Percentiles rank a stretch among this genome's conserved stretches.
Evolutionary conservation across 2,888 invertebrate genomes (phyloP).

Genomic region (Lasioglossum pauxillum): DNA sequence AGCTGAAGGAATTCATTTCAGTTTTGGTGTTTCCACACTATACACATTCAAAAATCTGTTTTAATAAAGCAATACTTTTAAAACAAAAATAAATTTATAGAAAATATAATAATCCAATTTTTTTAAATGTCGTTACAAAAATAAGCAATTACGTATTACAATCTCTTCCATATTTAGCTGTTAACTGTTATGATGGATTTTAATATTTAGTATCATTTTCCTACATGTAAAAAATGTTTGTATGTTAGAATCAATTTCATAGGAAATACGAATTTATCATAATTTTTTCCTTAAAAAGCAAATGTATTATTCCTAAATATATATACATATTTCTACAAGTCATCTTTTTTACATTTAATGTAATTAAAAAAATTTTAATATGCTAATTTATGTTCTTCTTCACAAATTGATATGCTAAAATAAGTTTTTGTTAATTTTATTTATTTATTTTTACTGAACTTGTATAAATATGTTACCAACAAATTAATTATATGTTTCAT

Average conservation of each 20-base stretch:
- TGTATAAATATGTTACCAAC: not conserved
- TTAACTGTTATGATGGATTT: not conserved
- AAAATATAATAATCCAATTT: conserved; percentile 7
- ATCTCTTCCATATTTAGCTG: not conserved
- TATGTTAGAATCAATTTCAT: not conserved
- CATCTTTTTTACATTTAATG: not conserved
- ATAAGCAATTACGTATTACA: not conserved
- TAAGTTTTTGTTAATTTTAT: not conserved
- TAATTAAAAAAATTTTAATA: not conserved
- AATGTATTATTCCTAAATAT: conserved; percentile 4
- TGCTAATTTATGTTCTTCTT: not conserved
- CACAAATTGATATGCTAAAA: not conserved
- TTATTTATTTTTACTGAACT: not conserved
- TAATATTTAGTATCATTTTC: not conserved
- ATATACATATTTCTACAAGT: not conserved
- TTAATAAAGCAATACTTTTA: conserved; percentile 4
- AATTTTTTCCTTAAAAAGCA: not conserved
- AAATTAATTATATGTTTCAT: not conserved
- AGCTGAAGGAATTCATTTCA: not conserved
- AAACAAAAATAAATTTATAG: conserved; percentile 12
- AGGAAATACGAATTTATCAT: not conserved
- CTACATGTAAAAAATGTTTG: not conserved
- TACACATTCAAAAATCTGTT: not conserved
- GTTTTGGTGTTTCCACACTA: not conserved
- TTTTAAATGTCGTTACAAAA: not conserved